phyloP scores from a whole-genome alignment of 2,888 invertebrate species.

The Clostera curtula region DNA sequence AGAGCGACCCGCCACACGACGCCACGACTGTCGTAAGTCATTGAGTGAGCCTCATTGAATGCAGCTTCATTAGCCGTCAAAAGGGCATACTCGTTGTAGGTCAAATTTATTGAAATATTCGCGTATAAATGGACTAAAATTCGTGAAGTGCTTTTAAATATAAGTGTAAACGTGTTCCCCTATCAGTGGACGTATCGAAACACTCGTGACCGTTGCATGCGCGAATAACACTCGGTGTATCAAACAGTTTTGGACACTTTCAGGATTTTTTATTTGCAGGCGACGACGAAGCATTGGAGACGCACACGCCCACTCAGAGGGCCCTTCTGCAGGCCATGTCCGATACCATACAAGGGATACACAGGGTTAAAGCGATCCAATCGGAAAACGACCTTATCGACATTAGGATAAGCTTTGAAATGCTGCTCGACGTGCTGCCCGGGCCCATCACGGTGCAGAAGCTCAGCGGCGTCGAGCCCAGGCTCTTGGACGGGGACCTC shows the following conservation, averaged over 20 bases:
- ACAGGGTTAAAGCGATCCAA: conserved; percentile 36
- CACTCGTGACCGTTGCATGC: conserved; percentile 20
- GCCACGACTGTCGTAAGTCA: no score
- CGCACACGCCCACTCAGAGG: conserved; percentile 17
- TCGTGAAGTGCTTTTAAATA: no score
- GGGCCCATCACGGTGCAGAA: conserved; percentile 80
- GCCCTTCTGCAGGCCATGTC: conserved; percentile 29
- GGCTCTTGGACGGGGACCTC: conserved; percentile 36
- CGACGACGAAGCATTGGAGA: conserved; percentile 10
- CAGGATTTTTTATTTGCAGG: conserved; percentile 61
- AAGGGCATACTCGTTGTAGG: no score
- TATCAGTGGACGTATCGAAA: no score
- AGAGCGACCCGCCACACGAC: no score
- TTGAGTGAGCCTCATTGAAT: no score
- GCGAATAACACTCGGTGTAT: conserved; percentile 13
- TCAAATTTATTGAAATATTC: conserved; percentile 23
- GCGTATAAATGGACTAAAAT: no score
- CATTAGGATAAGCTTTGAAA: conserved; percentile 24
- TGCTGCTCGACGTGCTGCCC: conserved; percentile 46
- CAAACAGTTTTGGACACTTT: conserved; percentile 64
- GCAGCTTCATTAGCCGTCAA: no score
- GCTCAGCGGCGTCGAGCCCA: conserved; percentile 68
- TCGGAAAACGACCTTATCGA: conserved; percentile 37
- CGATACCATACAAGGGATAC: conserved; percentile 41
- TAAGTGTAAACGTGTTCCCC: no score